Percentiles rank a stretch among this genome's conserved stretches.
phyloP scores from a whole-genome alignment of 2,113 vertebrate genomes.

The Suncus etruscus region DNA sequence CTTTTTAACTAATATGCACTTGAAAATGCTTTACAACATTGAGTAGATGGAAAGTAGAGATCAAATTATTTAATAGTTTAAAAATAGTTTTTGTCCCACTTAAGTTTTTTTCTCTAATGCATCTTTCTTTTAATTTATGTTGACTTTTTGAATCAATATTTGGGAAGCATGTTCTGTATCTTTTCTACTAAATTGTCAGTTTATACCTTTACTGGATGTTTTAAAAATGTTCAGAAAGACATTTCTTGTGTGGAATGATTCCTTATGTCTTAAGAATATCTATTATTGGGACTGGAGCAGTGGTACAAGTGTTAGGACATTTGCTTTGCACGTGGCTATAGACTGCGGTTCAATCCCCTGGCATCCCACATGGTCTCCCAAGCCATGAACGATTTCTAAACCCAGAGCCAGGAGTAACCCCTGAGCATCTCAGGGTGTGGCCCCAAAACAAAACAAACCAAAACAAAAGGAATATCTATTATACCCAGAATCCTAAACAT shows the following conservation, averaged over 20 bases:
- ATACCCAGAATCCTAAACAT: neutral
- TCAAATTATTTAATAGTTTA: slow-evolving; percentile 59
- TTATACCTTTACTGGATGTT: neutral
- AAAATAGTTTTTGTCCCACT: slow-evolving; percentile 43
- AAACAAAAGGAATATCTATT: too few species aligned
- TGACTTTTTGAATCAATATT: slow-evolving; percentile 44
- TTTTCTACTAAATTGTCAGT: slow-evolving; percentile 32
- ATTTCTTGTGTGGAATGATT: neutral
- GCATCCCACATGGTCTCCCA: too few species aligned
- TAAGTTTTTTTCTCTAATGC: slow-evolving; percentile 11
- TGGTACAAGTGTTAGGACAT: too few species aligned
- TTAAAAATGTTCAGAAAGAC: slow-evolving; percentile 33
- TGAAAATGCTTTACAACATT: slow-evolving; percentile 41
- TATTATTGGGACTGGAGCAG: too few species aligned
- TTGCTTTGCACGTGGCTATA: too few species aligned
- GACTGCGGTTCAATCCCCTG: too few species aligned
- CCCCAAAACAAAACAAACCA: too few species aligned
- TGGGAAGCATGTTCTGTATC: slow-evolving; percentile 46
- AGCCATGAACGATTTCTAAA: too few species aligned
- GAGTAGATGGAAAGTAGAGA: slow-evolving; percentile 45
- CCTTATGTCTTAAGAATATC: neutral
- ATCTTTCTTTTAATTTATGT: slow-evolving; percentile 34
- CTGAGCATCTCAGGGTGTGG: too few species aligned
- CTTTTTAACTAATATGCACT: slow-evolving; percentile 44
- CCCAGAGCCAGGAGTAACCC: too few species aligned